A percentile compares a stretch with the other conserved stretches of the same genome.
Evolutionary conservation across 2,888 invertebrate genomes (phyloP).

Genomic region (Eucriotettix oculatus): DNA sequence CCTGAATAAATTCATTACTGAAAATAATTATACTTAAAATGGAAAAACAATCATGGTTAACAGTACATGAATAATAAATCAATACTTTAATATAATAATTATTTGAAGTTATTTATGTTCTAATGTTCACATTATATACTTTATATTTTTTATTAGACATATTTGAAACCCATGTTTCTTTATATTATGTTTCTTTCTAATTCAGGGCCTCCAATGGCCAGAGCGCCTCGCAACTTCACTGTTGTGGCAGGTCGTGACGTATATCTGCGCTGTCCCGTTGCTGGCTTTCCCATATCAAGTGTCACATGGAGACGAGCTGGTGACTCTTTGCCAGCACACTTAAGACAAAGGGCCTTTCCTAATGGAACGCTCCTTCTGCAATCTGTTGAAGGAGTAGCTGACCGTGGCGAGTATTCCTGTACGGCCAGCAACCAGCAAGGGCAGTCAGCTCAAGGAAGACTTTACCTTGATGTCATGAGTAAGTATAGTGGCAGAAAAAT

Average conservation of each 20-base stretch:
- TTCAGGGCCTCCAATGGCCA: conserved; percentile 29
- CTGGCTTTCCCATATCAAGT: conserved; percentile 31
- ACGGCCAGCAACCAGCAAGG: conserved; percentile 27
- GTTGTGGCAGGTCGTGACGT: conserved; percentile 30
- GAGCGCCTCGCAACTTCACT: conserved; percentile 29
- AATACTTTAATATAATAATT: too few species aligned
- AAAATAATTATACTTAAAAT: too few species aligned
- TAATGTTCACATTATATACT: too few species aligned
- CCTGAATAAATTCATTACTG: too few species aligned
- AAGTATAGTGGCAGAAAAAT: conserved; percentile 13
- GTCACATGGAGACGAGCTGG: conserved; percentile 32
- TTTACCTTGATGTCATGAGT: conserved; percentile 31
- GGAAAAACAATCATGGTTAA: too few species aligned
- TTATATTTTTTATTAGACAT: too few species aligned
- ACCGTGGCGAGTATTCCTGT: conserved; percentile 31
- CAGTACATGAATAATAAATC: too few species aligned
- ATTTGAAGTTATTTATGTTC: too few species aligned
- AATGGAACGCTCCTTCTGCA: conserved; percentile 29
- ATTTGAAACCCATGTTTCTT: too few species aligned
- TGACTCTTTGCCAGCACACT: conserved; percentile 23
- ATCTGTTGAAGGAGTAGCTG: conserved; percentile 26
- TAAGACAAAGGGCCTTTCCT: conserved; percentile 24
- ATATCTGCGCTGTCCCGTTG: conserved; percentile 30
- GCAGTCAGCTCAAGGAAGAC: conserved; percentile 24
- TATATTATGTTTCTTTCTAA: too few species aligned